A percentile compares a stretch with the other conserved stretches of the same genome.
These are phyloP conservation scores for Willowsia nigromaculata DNA, from an alignment of 2,888 invertebrate species.

Conservation along the genomic window DNA sequence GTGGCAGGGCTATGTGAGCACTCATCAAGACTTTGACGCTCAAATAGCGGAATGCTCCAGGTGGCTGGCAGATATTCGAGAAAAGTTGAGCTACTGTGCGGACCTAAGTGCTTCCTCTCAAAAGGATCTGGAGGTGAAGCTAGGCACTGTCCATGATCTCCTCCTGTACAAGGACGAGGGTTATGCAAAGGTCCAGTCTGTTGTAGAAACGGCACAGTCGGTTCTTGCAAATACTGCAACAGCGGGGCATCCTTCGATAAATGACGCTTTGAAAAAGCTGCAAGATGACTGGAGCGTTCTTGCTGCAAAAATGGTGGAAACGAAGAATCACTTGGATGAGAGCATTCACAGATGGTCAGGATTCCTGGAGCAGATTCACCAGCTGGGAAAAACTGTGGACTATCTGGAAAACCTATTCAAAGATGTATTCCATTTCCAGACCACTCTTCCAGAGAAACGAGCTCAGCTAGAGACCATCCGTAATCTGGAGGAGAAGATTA, in stretches of 20 bases:
- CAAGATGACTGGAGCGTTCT: slow-evolving; percentile 95
- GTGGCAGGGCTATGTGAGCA: slow-evolving; percentile 95
- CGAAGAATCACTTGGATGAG: slow-evolving; percentile 92
- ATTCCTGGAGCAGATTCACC: slow-evolving; percentile 92
- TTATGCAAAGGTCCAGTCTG: slow-evolving; percentile 90
- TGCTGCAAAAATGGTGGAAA: slow-evolving; percentile 93
- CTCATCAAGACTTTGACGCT: slow-evolving; percentile 92
- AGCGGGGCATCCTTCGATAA: slow-evolving; percentile 91
- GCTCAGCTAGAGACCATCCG: slow-evolving; percentile 89
- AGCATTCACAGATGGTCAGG: slow-evolving; percentile 95
- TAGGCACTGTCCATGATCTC: slow-evolving; percentile 89
- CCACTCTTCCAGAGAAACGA: slow-evolving; percentile 92
- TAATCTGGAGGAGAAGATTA: slow-evolving; percentile 91
- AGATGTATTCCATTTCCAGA: slow-evolving; percentile 88
- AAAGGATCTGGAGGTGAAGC: slow-evolving; percentile 91
- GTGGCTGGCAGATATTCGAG: slow-evolving; percentile 91
- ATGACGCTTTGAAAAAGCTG: slow-evolving; percentile 88
- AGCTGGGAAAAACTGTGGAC: slow-evolving; percentile 89
- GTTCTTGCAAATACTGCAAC: slow-evolving; percentile 95
- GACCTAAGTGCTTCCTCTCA: slow-evolving; percentile 90
- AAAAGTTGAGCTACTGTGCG: slow-evolving; percentile 92
- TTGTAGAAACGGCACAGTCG: slow-evolving; percentile 94
- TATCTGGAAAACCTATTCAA: slow-evolving; percentile 88
- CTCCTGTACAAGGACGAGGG: slow-evolving; percentile 96
- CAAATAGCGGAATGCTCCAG: slow-evolving; percentile 89